Evolutionary conservation across 2,113 vertebrate species (phyloP), one percentile per base, ranked within the genome.

Genomic region (Ovis canadensis): DNA sequence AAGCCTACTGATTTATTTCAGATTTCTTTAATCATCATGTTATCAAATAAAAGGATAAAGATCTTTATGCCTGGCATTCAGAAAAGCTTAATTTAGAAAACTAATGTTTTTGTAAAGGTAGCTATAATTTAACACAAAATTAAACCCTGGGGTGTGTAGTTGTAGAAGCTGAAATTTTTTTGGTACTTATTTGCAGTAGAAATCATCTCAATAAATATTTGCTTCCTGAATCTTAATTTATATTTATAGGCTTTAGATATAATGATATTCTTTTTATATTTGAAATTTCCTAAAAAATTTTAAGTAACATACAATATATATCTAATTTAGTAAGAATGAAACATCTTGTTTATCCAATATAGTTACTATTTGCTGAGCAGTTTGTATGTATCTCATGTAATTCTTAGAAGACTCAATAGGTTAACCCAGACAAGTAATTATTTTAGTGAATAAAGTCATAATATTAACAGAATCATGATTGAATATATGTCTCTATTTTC

Each of bases 41-140:
- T 94, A 27, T 96, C 54, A 97, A 52, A 93, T 86, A 77, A 89
- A 91, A 88, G 21, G 74, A n/a, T 43, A 82, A 48, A 96, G 13
- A 29, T 62, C 23, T 90, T 87, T 86, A 88, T 89, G 15, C 17
- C 16, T 59, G 10, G 2, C 93, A 23, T 93, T 95, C 40, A 82
- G 67, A 82, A 91, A 88, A 40, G 25, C 25, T 16, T 82, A 91
- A 81, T 93, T 88, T 96, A 86, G 40, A 86, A 64, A 81, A 77
- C 33, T 96, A 90, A 52, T 88, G 50, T 57, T 96, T 94, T 94
- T 90, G 1, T 83, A 54, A 95, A 31, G 52, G 83, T 92, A 78
- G 88, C 55, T 84, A 74, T 62, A 95, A 31, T 54, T 33, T n/a
- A 74, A 74, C 40, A 67, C 1, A 93, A 54, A 29, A 55, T 81